Conservation (phyloP, 2,113 vertebrate species). For the Bungarus multicinctus region DNA sequence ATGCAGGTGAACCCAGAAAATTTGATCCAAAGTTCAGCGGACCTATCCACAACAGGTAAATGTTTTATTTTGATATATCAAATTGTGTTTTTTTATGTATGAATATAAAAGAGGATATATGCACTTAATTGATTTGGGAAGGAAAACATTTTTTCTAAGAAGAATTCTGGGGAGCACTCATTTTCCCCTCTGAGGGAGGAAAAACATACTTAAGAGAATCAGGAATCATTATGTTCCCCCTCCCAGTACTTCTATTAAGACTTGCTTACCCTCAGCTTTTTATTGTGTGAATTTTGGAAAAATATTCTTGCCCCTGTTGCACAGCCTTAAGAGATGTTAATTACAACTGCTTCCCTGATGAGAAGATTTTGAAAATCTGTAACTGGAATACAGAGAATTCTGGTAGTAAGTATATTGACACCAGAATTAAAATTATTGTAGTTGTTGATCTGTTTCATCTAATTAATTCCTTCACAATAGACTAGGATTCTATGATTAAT, state of each 20-base stretch:
- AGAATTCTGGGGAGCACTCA: background rate
- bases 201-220: background rate
- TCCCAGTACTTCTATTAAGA: background rate
- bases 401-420: background rate
- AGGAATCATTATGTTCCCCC: background rate
- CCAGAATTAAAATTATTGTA: background rate
- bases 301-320: background rate
- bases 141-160: background rate
- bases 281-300: background rate
- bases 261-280: background rate
- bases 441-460: background rate
- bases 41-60: conserved; percentile 87
- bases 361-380: background rate
- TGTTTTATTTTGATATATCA: conserved; percentile 34
- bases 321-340: background rate
- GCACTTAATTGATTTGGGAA: background rate
- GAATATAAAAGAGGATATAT: conserved; percentile 1
- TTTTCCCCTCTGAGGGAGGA: background rate
- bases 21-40: conserved; percentile 92
- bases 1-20: conserved; percentile 85
- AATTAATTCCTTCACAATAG: background rate
- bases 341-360: background rate
- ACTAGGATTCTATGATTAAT: background rate
- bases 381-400: background rate
- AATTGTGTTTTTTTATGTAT: conserved; percentile 28